Conservation (phyloP, 1,140 invertebrate species). For the Drosophila arawakana region DNA sequence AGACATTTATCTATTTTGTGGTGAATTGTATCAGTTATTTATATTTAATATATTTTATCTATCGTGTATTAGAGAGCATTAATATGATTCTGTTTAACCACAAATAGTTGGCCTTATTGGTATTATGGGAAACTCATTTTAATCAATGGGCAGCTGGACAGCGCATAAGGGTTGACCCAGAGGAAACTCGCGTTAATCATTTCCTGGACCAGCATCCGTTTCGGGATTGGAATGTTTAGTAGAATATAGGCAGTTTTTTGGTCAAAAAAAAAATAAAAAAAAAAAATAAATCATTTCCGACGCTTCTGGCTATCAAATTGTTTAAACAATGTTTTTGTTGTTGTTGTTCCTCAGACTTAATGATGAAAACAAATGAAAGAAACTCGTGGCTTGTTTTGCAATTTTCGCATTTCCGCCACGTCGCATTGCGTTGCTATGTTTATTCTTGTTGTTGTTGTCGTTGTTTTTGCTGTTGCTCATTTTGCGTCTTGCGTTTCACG, state of each 20-base stretch:
- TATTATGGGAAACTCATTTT: slow-evolving; percentile 1
- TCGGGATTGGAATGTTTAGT: too few species aligned
- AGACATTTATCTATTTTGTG: too few species aligned
- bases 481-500: slow-evolving; percentile 1
- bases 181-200: slow-evolving; percentile 32
- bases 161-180: slow-evolving; percentile 26
- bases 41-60: too few species aligned
- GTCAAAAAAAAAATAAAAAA: too few species aligned
- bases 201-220: slow-evolving; percentile 38
- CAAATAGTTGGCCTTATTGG: background rate
- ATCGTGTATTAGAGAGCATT: background rate
- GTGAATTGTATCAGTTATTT: too few species aligned
- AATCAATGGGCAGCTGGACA: background rate
- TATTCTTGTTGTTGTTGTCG: background rate
- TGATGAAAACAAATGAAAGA: slow-evolving; percentile 29
- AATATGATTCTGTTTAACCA: background rate
- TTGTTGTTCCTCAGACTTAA: slow-evolving; percentile 20
- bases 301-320: slow-evolving; percentile 10
- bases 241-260: too few species aligned
- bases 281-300: too few species aligned
- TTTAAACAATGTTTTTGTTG: slow-evolving; percentile 26
- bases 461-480: background rate
- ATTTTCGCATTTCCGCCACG: slow-evolving; percentile 40
- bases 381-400: slow-evolving; percentile 39
- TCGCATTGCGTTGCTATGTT: background rate